Percentiles rank a stretch among this genome's conserved stretches.
Evolutionary conservation across 2,888 invertebrate genomes (phyloP).

Genomic region (Ormyrus rosae): DNA sequence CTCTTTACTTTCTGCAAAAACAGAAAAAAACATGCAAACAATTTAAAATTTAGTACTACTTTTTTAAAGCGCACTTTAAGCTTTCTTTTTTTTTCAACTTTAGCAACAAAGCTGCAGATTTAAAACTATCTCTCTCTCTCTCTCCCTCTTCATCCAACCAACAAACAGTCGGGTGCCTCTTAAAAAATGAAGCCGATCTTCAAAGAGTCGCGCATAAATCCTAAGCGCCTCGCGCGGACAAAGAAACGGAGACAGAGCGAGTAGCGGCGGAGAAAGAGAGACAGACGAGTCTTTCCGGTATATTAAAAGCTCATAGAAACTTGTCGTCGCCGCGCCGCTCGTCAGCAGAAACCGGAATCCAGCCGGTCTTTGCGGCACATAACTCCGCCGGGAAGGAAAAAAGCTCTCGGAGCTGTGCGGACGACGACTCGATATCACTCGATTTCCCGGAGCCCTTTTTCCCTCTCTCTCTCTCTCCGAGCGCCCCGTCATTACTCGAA

Average conservation of each 20-base stretch:
- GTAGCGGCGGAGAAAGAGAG: neutral
- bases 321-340: slow-evolving; percentile 7
- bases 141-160: too few species aligned
- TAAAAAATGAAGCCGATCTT: neutral
- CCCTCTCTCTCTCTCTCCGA: neutral
- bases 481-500: slow-evolving; percentile 23
- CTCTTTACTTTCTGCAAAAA: too few species aligned
- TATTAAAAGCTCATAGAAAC: slow-evolving; percentile 35
- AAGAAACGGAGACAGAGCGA: neutral
- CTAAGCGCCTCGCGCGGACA: neutral
- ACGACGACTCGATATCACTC: neutral
- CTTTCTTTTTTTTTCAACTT: too few species aligned
- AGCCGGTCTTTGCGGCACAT: too few species aligned
- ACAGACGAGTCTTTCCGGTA: neutral
- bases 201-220: slow-evolving; percentile 26
- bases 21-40: too few species aligned
- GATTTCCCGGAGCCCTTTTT: neutral
- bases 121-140: too few species aligned
- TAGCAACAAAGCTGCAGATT: too few species aligned
- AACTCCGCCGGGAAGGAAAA: too few species aligned
- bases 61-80: too few species aligned
- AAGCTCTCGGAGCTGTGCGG: too few species aligned
- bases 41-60: too few species aligned
- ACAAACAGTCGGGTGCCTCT: too few species aligned
- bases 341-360: slow-evolving; percentile 32